These are phyloP conservation scores for Myrmecophaga tridactyla DNA, from an alignment of 2,113 vertebrate species.

Conservation along the genomic window DNA sequence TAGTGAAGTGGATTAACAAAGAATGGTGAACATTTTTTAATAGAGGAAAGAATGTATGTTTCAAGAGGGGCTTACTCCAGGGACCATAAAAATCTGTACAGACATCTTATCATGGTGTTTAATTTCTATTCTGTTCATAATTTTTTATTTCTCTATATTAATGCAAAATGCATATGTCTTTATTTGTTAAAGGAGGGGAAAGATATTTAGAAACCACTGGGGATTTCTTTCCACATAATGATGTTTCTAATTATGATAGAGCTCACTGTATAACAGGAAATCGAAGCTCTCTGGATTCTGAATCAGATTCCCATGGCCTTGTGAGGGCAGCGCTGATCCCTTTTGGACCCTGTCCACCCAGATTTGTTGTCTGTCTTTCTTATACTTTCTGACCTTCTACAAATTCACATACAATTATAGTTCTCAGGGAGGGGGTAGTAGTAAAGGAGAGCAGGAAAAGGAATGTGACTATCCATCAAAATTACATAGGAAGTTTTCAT, in stretches of 20 bases:
- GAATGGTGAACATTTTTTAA: not conserved
- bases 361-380: not conserved
- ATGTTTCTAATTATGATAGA: not conserved
- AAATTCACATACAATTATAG: not conserved
- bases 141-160: not conserved
- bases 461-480: not conserved
- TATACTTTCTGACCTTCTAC: not conserved
- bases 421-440: no score
- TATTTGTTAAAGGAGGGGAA: constrained; percentile 30
- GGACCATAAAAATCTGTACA: not conserved
- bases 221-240: not conserved
- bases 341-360: rapidly evolving
- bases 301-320: not conserved
- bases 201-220: not conserved
- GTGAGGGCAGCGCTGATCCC: no score
- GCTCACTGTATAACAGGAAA: not conserved
- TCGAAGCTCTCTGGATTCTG: rapidly evolving
- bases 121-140: not conserved
- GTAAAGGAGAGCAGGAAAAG: not conserved
- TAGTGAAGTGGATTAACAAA: not conserved
- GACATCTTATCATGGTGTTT: not conserved
- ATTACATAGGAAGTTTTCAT: not conserved
- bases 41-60: not conserved
- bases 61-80: not conserved
- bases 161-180: not conserved